Evolutionary conservation across 2,888 invertebrate genomes (phyloP).

Genomic region (Drosophila cracens): DNA sequence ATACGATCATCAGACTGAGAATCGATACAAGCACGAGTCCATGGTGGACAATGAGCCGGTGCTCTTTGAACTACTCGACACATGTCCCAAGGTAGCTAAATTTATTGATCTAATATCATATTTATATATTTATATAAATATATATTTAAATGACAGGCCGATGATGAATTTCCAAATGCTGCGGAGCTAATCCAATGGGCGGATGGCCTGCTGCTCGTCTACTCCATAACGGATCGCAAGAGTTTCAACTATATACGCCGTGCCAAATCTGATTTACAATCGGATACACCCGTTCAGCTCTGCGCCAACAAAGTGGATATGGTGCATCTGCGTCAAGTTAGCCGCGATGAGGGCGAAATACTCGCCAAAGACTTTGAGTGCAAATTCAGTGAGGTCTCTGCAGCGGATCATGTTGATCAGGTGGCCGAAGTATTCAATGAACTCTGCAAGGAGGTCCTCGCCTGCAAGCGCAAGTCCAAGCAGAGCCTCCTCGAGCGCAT

Average conservation of each 20-base stretch:
- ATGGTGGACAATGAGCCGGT: constrained; percentile 95
- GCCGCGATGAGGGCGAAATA: constrained; percentile 94
- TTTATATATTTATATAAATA: background rate
- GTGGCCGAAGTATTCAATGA: constrained; percentile 94
- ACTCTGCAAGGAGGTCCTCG: constrained; percentile 92
- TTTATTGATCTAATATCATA: background rate
- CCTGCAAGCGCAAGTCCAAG: constrained; percentile 92
- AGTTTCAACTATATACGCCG: constrained; percentile 93
- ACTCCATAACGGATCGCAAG: constrained; percentile 94
- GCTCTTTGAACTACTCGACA: constrained; percentile 95
- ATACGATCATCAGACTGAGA: constrained; percentile 97
- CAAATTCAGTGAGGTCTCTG: constrained; percentile 94
- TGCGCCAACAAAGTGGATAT: constrained; percentile 96
- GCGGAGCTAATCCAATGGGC: constrained; percentile 93
- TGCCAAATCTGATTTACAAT: constrained; percentile 89
- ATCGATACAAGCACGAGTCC: constrained; percentile 95
- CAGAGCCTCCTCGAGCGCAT: constrained; percentile 93
- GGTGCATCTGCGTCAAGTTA: constrained; percentile 95
- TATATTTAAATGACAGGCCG: constrained; percentile 86
- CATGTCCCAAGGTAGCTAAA: constrained; percentile 87
- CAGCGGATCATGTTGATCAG: constrained; percentile 94
- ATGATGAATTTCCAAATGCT: constrained; percentile 89
- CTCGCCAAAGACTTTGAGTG: constrained; percentile 95
- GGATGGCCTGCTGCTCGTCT: constrained; percentile 94
- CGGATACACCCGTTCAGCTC: constrained; percentile 92